A percentile compares a stretch with the other conserved stretches of the same genome.
Conservation (phyloP, 1,140 invertebrate species). For the Stegodyphus mimosarum region DNA sequence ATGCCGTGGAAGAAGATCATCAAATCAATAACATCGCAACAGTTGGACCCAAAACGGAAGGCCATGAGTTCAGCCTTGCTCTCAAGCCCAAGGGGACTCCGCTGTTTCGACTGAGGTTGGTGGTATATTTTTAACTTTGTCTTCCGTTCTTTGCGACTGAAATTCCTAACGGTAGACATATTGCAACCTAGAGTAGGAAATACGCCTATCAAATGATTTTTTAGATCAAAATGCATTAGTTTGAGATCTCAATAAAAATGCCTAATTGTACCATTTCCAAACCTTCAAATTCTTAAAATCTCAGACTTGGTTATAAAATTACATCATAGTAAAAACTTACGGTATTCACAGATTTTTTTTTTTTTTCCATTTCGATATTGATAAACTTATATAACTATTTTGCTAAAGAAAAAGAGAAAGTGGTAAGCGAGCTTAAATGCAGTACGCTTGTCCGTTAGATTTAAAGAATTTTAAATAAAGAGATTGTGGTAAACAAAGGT, state of each 20-base stretch:
- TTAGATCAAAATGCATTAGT: not conserved
- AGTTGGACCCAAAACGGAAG: not conserved
- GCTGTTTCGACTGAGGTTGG: slow-evolving; percentile 42
- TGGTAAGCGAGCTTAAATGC: too few species aligned
- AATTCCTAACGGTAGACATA: slow-evolving; percentile 14
- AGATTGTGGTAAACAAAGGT: too few species aligned
- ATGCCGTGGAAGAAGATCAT: not conserved
- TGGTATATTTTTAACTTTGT: slow-evolving; percentile 40
- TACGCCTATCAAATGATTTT: not conserved
- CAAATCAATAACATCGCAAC: slow-evolving; percentile 9
- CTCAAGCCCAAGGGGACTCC: slow-evolving; percentile 54
- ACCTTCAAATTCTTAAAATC: not conserved
- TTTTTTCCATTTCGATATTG: not conserved
- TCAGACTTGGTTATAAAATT: not conserved
- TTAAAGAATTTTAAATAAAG: too few species aligned
- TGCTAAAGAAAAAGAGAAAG: too few species aligned
- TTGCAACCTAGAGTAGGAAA: not conserved
- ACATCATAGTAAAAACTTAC: not conserved
- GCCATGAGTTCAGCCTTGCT: slow-evolving; percentile 39
- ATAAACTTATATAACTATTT: too few species aligned
- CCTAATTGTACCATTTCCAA: not conserved
- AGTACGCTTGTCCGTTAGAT: too few species aligned
- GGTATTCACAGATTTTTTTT: not conserved
- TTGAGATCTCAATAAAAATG: not conserved
- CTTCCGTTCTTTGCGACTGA: not conserved